Percentiles rank a stretch among this genome's conserved stretches.
Evolutionary conservation across 2,113 vertebrate species (phyloP).

Genomic region (Microtus richardsoni): DNA sequence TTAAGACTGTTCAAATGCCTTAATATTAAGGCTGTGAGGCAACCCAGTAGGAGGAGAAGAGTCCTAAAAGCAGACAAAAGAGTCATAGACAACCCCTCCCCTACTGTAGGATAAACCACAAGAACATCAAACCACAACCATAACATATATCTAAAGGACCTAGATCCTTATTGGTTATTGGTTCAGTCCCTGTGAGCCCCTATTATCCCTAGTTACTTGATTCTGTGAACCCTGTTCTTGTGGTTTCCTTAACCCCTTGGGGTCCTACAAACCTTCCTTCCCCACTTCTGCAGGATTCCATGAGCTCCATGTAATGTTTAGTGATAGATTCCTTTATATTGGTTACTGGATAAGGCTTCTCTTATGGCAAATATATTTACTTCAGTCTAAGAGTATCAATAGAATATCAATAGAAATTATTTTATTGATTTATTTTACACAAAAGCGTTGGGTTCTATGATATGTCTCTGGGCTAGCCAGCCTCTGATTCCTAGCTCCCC

Average conservation of each 20-base stretch:
- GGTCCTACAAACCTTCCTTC: background rate
- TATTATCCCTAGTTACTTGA: background rate
- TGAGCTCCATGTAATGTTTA: background rate
- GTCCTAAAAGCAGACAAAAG: background rate
- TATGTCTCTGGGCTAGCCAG: background rate
- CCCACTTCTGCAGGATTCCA: background rate
- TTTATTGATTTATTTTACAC: background rate
- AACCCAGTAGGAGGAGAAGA: background rate
- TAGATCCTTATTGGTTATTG: background rate
- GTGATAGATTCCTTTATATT: background rate
- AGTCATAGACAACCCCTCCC: background rate
- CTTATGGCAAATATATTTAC: background rate
- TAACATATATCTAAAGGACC: background rate
- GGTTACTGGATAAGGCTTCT: background rate
- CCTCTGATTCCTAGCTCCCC: too few relatives aligned
- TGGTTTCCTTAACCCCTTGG: background rate
- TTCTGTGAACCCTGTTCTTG: background rate
- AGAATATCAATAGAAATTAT: background rate
- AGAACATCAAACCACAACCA: background rate
- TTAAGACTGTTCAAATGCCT: background rate
- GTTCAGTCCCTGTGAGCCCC: background rate
- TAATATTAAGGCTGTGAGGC: background rate
- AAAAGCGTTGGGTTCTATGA: background rate
- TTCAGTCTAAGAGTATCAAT: background rate
- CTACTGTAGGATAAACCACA: too few relatives aligned